A percentile compares a stretch with the other conserved stretches of the same genome.
These are phyloP conservation scores for Phataginus tetradactyla DNA, from an alignment of 2,797 vertebrate species.

Conservation along the genomic window DNA sequence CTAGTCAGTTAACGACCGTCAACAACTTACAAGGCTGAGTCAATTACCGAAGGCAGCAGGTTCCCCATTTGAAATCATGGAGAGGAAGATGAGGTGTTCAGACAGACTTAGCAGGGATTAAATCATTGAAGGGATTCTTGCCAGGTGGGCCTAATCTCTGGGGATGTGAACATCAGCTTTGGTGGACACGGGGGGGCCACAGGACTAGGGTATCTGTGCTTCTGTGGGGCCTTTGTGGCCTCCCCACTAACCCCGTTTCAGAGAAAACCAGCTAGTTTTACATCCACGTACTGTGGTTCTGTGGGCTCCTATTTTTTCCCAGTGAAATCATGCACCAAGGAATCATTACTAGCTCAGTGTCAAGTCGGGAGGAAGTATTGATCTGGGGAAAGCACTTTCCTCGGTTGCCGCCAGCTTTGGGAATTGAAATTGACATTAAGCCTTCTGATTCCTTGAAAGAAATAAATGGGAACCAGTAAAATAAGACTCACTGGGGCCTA, in stretches of 20 bases:
- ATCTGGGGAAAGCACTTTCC: conserved; percentile 52
- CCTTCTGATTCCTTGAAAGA: conserved; percentile 35
- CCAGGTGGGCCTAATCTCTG: not conserved
- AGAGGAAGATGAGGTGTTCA: not conserved
- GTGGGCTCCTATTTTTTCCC: not conserved
- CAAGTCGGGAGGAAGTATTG: not conserved
- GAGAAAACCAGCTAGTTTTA: not conserved
- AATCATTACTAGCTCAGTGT: not conserved
- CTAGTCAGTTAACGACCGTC: not conserved
- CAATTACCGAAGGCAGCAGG: not conserved
- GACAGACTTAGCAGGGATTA: not conserved
- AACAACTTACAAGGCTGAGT: not conserved
- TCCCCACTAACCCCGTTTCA: not conserved
- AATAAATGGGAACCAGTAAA: not conserved
- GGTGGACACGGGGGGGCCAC: fast-evolving
- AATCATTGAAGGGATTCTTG: not conserved
- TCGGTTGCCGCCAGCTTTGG: conserved; percentile 43
- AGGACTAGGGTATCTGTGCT: not conserved
- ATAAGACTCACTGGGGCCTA: not conserved
- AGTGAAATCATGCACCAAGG: not conserved
- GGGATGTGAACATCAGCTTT: fast-evolving
- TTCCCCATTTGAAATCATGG: fast-evolving
- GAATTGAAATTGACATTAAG: conserved; percentile 31
- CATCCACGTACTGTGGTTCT: fast-evolving
- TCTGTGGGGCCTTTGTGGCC: not conserved